phyloP scores from a whole-genome alignment of 2,888 invertebrate genomes.

The Cataglyphis cursor region DNA sequence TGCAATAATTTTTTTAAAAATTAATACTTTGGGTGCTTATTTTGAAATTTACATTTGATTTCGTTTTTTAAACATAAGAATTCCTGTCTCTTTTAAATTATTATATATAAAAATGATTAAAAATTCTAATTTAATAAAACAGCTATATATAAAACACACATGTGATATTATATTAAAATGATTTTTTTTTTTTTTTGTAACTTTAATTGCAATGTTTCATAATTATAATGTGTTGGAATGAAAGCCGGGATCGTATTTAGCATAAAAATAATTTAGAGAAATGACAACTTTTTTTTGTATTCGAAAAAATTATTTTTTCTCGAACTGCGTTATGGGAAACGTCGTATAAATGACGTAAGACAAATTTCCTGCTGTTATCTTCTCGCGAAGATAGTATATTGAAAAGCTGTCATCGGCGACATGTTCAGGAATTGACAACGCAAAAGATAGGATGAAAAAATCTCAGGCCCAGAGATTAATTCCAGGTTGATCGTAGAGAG shows the following conservation, averaged over 20 bases:
- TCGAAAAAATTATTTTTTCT: background rate
- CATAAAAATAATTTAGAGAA: background rate
- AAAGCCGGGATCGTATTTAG: background rate
- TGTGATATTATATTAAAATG: no score
- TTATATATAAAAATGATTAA: no score
- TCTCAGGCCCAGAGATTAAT: background rate
- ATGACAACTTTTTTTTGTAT: background rate
- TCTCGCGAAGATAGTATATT: background rate
- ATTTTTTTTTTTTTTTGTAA: no score
- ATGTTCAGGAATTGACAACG: background rate
- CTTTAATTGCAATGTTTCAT: no score
- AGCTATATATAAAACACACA: no score
- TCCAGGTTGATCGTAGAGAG: background rate
- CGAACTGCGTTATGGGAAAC: background rate
- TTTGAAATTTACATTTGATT: no score
- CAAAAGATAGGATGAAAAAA: background rate
- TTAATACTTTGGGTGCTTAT: no score
- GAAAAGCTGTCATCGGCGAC: background rate
- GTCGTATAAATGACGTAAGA: background rate
- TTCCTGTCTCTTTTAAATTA: no score
- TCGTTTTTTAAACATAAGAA: no score
- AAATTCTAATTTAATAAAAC: no score
- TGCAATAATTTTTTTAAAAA: no score
- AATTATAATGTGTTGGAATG: background rate
- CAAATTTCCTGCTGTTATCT: background rate